Base-by-base conservation (phyloP, 2,113 vertebrate genomes). In the Oxygymnocypris stewartii region DNA sequence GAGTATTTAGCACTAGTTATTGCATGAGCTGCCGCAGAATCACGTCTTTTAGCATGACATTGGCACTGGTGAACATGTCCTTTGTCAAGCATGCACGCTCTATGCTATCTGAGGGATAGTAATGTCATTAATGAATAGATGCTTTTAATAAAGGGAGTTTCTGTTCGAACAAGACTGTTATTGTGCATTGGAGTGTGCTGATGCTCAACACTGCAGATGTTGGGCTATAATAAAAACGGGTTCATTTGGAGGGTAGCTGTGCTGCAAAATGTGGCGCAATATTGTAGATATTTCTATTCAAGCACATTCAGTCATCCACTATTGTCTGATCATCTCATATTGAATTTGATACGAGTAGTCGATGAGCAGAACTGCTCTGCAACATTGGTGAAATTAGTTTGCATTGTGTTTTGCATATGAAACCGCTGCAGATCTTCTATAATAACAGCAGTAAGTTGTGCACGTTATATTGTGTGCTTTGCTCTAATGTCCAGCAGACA, bases 231-330 rank as follows among this genome's bases (percentile, higher is more conserved):
- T 85, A 84, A 84, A 74, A 42, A n/a, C 54, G 42, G 61, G 31
- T 73, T 86, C 82, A 88, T 76, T 63, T 49, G 16, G 85, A 59
- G 85, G 65, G 20, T 73, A 84, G 87, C 87, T 85, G 65, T 88
- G 87, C 87, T 75, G 87, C 65, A 75, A 78, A 74, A n/a, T 16
- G 23, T 80, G 57, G 8, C 11, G 74, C n/a, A 84, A 75, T 59
- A 42, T 57, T 42, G n/a, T 54, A 6, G 37, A 12, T 12, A 37
- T 6, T 37, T 23, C 14, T 20, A 73, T n/a, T 73, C 8, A 37
- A 5, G 18, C 8, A 6, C 65, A 67, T 1, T 69, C 28, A 9
- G 6, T 37, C 35, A 4, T 73, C 69, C 69, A 4, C 69, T 73
- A 2, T 37, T 37, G 67, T 20, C 31, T 71, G 35, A 37, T 37